Base-by-base conservation (phyloP, 2,113 vertebrate genomes). In the Pogona vitticeps region DNA sequence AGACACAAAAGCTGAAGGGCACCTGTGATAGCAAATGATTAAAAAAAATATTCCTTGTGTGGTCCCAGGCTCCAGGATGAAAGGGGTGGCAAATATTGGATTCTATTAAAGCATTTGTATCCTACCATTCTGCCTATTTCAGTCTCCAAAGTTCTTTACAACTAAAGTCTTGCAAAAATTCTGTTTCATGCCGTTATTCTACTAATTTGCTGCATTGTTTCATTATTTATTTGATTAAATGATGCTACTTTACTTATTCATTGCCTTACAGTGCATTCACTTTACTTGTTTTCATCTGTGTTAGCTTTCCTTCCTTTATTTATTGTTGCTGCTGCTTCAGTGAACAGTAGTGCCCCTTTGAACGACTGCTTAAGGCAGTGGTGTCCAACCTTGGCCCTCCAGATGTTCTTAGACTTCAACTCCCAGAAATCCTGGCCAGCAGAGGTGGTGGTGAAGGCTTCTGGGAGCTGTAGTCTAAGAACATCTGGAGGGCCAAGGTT, bases 1-100 rank as follows among this genome's bases (percentile, higher is more conserved):
- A 90, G 87, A 91, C 91, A 91, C 89, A 94, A 93, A 89, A 87
- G 86, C 80, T 31, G 73, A 89, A 80, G 87, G 82, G 83, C 87
- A 87, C 92, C 86, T 87, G 91, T 86, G 92, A 89, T 23, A 88
- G 89, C 75, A 89, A 56, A 46, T 87, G 89, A 33, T 86, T 92
- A 79, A 91, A 61, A 38, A 28, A 52, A 9, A 31, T 28, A 56
- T 26, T 18, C 33, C 31, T 26, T 15, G 3, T n/a, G 31, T 56
- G 76, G n/a, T 36, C 23, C 46, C 10, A 10, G 46, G 46, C 46
- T 52, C 46, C 46, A 52, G 46, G 10, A 71, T 21, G 10, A 76
- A 76, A 0, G 28, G 42, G 31, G 42, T 75, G n/a, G 46, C 38
- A 76, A 83, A 59, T 8, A 28, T 59, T 18, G 33, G 10, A 36